Base-by-base conservation (phyloP, 1,140 invertebrate species). In the Drosophila dunni region DNA sequence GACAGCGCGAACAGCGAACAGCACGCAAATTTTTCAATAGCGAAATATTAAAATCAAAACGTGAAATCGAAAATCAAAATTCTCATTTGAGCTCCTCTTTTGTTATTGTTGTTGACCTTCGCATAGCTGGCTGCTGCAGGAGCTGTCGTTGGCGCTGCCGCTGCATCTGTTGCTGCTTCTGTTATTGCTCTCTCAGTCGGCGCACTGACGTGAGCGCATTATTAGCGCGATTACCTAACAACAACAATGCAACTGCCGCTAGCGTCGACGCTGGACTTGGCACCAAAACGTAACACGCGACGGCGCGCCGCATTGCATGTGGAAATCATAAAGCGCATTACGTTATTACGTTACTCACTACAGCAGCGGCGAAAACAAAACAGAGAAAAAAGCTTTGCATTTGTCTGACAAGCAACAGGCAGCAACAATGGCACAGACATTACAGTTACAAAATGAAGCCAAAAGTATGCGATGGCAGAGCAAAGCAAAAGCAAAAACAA, bases 381-480 rank as follows among this genome's bases (percentile, higher is more conserved):
- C 64, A 71, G 65, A 68, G 24, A 29, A 20, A 73, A 70, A 56
- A 68, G 71, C 71, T 74, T 61, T 73, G 36, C 64, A 42, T 74
- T 36, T 36, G 56, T 54, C 65, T 48, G 66, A 45, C 66, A 60
- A 75, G 44, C 51, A 54, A 29, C 62, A 48, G 24, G 34, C 73
- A 62, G 42, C 71, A 61, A 73, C 68, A 80, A 69, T 79, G 73
- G 66, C 64, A 88, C 72, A 67, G 79, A 76, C 79, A 83, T 88
- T 83, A 88, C 82, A 82, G 82, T 86, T 86, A 86, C 84, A 86
- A 89, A 83, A 86, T 72, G 66, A 88, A 86, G 77, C 62, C 64
- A 63, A 88, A 86, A 78, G 79, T 71, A 85, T 75, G 66, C 65
- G 40, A 53, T 36, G 69, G 50, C 69, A 75, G 62, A 78, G 66